Percentiles rank a stretch among this genome's conserved stretches.
These are phyloP conservation scores for Brachynemurus nebulosus DNA, from an alignment of 2,888 invertebrate species.

Conservation along the genomic window DNA sequence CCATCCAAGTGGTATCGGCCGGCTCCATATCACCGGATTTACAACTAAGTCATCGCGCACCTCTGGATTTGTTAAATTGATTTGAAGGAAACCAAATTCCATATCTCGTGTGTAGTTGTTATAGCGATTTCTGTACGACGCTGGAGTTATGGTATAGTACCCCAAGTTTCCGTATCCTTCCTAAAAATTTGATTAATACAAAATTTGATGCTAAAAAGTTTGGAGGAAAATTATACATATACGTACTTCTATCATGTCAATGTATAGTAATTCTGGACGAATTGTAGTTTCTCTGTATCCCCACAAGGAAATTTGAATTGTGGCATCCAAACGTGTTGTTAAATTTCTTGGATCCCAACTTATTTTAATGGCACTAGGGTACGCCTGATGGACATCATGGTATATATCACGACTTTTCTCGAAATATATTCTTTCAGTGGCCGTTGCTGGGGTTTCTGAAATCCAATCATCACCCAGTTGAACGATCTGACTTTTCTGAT, in stretches of 20 bases:
- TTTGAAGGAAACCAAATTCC: slow-evolving; percentile 76
- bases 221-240: not conserved
- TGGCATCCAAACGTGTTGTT: slow-evolving; percentile 62
- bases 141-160: slow-evolving; percentile 56
- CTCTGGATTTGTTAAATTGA: slow-evolving; percentile 60
- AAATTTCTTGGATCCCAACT: slow-evolving; percentile 78
- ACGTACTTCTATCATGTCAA: slow-evolving; percentile 55
- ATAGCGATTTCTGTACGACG: slow-evolving; percentile 52
- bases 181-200: slow-evolving; percentile 21
- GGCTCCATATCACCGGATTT: slow-evolving; percentile 64
- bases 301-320: slow-evolving; percentile 72
- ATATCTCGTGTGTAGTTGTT: slow-evolving; percentile 57
- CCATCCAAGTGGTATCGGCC: slow-evolving; percentile 85
- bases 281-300: slow-evolving; percentile 80
- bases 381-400: slow-evolving; percentile 56
- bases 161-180: slow-evolving; percentile 47
- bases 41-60: slow-evolving; percentile 20
- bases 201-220: slow-evolving; percentile 2
- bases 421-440: slow-evolving; percentile 75
- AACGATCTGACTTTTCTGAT: too few species aligned
- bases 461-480: not conserved
- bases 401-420: too few species aligned
- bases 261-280: slow-evolving; percentile 65
- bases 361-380: slow-evolving; percentile 60
- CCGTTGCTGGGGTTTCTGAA: slow-evolving; percentile 76